These are phyloP conservation scores for Poecile montanus DNA, from an alignment of 2,797 vertebrate genomes.

Conservation along the genomic window DNA sequence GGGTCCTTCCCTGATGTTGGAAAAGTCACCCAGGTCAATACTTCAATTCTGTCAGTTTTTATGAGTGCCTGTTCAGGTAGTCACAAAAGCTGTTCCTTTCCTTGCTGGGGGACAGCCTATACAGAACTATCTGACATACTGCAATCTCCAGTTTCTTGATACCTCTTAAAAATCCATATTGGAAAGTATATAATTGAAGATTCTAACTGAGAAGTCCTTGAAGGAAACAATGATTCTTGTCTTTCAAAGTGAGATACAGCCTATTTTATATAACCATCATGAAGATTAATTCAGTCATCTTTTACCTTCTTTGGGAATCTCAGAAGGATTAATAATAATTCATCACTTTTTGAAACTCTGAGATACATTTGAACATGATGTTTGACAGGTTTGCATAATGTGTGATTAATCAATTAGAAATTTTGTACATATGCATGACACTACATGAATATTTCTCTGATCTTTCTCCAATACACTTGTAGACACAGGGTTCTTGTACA, in stretches of 20 bases:
- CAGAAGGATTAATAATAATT: constrained; percentile 22
- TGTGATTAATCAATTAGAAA: constrained; percentile 52
- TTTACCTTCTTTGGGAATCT: constrained; percentile 2
- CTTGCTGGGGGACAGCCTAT: not conserved
- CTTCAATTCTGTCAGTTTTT: not conserved
- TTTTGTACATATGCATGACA: constrained; percentile 44
- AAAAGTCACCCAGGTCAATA: not conserved
- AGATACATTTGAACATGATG: constrained; percentile 13
- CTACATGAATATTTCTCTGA: constrained; percentile 43
- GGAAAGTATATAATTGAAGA: not conserved
- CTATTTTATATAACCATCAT: not conserved
- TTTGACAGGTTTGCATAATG: constrained; percentile 29
- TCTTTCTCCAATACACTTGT: constrained; percentile 51
- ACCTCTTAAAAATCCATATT: not conserved
- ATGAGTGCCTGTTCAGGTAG: not conserved
- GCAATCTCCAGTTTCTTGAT: not conserved
- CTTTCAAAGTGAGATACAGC: not conserved
- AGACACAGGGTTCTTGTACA: not conserved
- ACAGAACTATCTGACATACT: not conserved
- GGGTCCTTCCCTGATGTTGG: not conserved
- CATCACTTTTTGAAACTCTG: constrained; percentile 3
- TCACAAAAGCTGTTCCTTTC: not conserved
- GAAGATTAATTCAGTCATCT: constrained; percentile 3
- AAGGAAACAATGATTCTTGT: not conserved
- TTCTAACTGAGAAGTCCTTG: not conserved